A percentile compares a stretch with the other conserved stretches of the same genome.
phyloP scores from a whole-genome alignment of 2,888 invertebrate genomes.

The Parascotia fuliginaria region DNA sequence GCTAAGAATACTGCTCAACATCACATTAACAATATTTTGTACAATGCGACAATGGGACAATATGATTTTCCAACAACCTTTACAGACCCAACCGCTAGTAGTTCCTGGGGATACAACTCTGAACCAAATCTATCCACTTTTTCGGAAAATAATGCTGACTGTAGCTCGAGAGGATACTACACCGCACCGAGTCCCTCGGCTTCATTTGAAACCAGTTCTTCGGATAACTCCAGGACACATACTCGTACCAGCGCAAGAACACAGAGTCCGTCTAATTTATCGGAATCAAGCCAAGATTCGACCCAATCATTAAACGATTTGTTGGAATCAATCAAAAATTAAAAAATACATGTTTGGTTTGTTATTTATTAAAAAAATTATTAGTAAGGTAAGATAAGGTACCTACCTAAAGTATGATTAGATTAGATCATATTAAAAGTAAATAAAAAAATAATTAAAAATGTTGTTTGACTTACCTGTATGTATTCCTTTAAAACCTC shows the following conservation, averaged over 20 bases:
- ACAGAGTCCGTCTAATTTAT: slow-evolving; percentile 24
- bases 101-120: slow-evolving; percentile 35
- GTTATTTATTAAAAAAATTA: slow-evolving; percentile 1
- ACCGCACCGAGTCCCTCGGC: slow-evolving; percentile 33
- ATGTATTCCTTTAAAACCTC: slow-evolving; percentile 35
- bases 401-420: neutral
- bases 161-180: slow-evolving; percentile 36
- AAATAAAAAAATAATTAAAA: slow-evolving; percentile 19
- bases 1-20: slow-evolving; percentile 28
- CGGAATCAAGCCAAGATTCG: slow-evolving; percentile 26
- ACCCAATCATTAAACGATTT: slow-evolving; percentile 39
- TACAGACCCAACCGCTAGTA: slow-evolving; percentile 33
- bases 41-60: slow-evolving; percentile 20
- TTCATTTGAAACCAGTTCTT: slow-evolving; percentile 26
- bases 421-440: slow-evolving; percentile 1
- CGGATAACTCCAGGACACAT: slow-evolving; percentile 18
- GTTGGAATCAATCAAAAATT: slow-evolving; percentile 34
- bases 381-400: neutral
- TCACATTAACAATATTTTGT: slow-evolving; percentile 35
- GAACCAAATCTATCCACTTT: slow-evolving; percentile 12
- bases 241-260: slow-evolving; percentile 11
- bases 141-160: slow-evolving; percentile 36
- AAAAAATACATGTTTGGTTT: slow-evolving; percentile 22
- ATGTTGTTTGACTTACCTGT: slow-evolving; percentile 39
- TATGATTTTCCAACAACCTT: slow-evolving; percentile 24